phyloP scores from a whole-genome alignment of 2,113 vertebrate genomes.

The Thryonomys swinderianus region DNA sequence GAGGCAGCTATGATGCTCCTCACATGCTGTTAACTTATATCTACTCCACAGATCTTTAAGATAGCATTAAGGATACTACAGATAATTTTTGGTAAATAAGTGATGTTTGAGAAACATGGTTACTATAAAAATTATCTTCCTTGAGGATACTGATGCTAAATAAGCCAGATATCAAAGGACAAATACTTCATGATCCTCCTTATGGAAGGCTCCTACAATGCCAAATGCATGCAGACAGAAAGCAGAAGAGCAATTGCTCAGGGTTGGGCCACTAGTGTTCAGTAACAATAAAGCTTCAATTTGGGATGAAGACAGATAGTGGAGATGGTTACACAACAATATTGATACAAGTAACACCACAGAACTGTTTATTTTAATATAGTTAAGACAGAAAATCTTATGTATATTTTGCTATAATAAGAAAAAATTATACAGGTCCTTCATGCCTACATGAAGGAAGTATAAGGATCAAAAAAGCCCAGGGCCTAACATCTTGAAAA shows the following conservation, averaged over 20 bases:
- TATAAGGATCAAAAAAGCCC: background rate
- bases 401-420: background rate
- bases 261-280: background rate
- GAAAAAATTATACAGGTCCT: background rate
- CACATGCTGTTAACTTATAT: background rate
- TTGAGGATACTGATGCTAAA: constrained; percentile 21
- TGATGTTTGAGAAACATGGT: background rate
- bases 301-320: background rate
- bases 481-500: background rate
- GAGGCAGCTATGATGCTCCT: background rate
- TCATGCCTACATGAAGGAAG: background rate
- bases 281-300: background rate
- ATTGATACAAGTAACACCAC: background rate
- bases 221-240: background rate
- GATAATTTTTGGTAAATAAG: background rate
- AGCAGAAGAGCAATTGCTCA: background rate
- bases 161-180: background rate
- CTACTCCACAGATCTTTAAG: background rate
- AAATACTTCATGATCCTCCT: background rate
- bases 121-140: background rate
- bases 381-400: background rate
- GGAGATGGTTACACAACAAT: background rate
- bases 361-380: background rate
- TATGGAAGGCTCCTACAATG: background rate
- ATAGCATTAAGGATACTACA: background rate